Evolutionary conservation across 2,113 vertebrate species (phyloP).

Genomic region (Eudorcas thomsonii): DNA sequence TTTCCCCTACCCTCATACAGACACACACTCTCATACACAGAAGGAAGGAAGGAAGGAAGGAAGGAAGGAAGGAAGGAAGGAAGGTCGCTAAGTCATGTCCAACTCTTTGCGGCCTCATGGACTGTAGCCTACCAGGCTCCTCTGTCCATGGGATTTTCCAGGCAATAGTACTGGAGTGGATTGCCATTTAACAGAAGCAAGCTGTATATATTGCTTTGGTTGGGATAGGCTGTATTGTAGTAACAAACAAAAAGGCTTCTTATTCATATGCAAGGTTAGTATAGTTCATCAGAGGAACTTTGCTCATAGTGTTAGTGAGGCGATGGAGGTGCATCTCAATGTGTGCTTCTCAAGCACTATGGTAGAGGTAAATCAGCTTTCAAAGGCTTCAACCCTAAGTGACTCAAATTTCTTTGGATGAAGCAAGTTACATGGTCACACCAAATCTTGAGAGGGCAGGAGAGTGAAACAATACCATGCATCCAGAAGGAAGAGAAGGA

Average conservation of each 20-base stretch:
- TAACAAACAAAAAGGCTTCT: not conserved
- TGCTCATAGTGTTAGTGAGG: not conserved
- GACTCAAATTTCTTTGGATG: not conserved
- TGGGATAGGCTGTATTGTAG: not conserved
- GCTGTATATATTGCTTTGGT: not conserved
- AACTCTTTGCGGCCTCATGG: too few species aligned
- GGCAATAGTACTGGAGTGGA: too few species aligned
- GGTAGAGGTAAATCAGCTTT: not conserved
- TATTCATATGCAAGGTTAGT: not conserved
- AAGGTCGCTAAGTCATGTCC: too few species aligned
- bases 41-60: too few species aligned
- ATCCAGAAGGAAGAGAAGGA: not conserved
- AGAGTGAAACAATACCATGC: not conserved
- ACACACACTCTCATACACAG: not conserved
- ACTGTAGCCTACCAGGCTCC: too few species aligned
- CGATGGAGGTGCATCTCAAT: not conserved
- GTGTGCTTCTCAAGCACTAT: not conserved
- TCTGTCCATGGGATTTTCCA: too few species aligned
- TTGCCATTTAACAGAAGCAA: not conserved
- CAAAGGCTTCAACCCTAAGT: not conserved
- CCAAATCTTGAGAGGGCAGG: not conserved
- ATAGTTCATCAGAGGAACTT: not conserved
- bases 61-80: too few species aligned
- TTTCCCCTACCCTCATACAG: not conserved
- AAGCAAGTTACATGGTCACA: not conserved